Evolutionary conservation across 2,113 vertebrate genomes (phyloP).

Genomic region (Vimba vimba): DNA sequence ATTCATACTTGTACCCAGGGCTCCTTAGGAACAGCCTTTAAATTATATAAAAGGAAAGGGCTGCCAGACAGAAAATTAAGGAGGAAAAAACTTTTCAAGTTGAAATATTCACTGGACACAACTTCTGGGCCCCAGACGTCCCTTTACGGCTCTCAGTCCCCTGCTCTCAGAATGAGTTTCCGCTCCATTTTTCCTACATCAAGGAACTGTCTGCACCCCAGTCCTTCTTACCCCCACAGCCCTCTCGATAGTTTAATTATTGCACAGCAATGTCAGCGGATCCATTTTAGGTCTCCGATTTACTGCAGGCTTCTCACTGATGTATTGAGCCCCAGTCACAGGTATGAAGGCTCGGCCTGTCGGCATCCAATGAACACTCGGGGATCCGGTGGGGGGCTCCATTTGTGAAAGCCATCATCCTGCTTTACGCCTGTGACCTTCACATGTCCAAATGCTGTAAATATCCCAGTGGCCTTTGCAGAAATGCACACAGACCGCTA

Average conservation of each 20-base stretch:
- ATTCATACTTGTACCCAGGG: conserved; percentile 67
- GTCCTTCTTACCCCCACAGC: conserved; percentile 41
- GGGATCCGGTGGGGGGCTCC: conserved; percentile 55
- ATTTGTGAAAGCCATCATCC: conserved; percentile 79
- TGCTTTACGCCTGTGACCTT: conserved; percentile 76
- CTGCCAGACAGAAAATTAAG: conserved; percentile 76
- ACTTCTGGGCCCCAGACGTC: conserved; percentile 69
- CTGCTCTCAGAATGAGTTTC: conserved; percentile 58
- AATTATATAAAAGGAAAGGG: conserved; percentile 70
- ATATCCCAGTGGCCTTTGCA: conserved; percentile 67
- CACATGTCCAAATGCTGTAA: conserved; percentile 78
- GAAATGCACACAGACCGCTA: conserved; percentile 1
- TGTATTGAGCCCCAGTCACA: conserved; percentile 59
- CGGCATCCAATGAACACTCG: conserved; percentile 49
- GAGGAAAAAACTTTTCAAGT: conserved; percentile 80
- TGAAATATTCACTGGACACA: conserved; percentile 76
- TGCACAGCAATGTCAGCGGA: conserved; percentile 64
- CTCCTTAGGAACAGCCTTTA: conserved; percentile 67
- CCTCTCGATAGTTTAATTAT: conserved; percentile 65
- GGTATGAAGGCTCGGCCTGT: conserved; percentile 38
- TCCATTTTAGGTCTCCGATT: conserved; percentile 51
- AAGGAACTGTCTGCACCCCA: conserved; percentile 54
- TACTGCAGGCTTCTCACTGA: conserved; percentile 55
- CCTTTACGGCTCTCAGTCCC: conserved; percentile 71
- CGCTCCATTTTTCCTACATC: conserved; percentile 43